Evolutionary conservation across 2,113 vertebrate genomes (phyloP), one percentile per base, ranked within the genome.

Genomic region (Aldabrachelys gigantea): DNA sequence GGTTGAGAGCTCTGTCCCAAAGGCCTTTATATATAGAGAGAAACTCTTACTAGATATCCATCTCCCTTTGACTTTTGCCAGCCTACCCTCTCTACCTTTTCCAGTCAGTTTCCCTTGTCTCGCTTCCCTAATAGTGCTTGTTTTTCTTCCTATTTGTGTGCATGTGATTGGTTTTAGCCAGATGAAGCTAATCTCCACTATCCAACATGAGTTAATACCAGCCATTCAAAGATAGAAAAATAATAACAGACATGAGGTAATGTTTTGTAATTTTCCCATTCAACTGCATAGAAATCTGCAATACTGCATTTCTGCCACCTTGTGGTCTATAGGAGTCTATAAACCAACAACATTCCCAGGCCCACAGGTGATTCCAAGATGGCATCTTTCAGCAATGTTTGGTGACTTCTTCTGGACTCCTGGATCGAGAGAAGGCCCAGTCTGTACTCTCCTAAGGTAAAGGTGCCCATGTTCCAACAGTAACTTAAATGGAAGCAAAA

Each of bases 401-500:
- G 80, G 83, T 90, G 65, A n/a, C 84, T 3, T 87, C 79, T 93
- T 79, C 38, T 83, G 65, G 87, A 88, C 8, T 35, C 9, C 72
- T 92, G 19, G 85, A 86, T 87, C 52, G 54, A 84, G 41, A 92
- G 7, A 75, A 83, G 50, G 72, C 13, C 6, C 3, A 87, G 69
- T 83, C 83, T 89, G 89, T 78, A 62, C 13, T 56, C 4, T 82
- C 7, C 4, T 27, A 80, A 2, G 50, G 5, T 82, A 89, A 95
- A 69, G 57, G 11, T 89, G 41, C 21, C 85, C 2, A 65, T 1
- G 65, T 1, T 54, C 25, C 0, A 25, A 17, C 38, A 76, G 24
- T 25, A 44, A 27, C 72, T 76, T 76, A 19, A 41, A 76, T 24
- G 41, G 72, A 76, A 44, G 72, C 72, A 76, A 24, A 76, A 27